phyloP scores from a whole-genome alignment of 2,888 invertebrate genomes.

The Entomobrya proxima region DNA sequence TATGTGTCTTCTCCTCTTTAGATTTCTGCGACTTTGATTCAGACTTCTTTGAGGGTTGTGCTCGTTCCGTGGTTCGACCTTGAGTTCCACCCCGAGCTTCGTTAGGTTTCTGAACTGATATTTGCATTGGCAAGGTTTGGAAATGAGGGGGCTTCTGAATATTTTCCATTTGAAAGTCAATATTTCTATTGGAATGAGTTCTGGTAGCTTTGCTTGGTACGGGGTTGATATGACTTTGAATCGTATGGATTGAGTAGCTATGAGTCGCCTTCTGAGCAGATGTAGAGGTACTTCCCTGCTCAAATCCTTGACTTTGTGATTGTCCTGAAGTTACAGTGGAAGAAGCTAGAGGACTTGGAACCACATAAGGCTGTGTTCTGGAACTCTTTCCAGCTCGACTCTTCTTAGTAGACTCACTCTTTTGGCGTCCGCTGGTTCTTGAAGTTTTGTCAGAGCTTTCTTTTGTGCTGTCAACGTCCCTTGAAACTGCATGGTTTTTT shows the following conservation, averaged over 20 bases:
- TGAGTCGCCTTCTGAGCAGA: neutral
- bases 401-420: slow-evolving; percentile 8
- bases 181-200: neutral
- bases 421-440: slow-evolving; percentile 30
- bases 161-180: neutral
- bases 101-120: neutral
- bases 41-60: neutral
- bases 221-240: neutral
- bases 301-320: neutral
- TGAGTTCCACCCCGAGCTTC: neutral
- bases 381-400: slow-evolving; percentile 49
- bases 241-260: slow-evolving; percentile 1
- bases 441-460: slow-evolving; percentile 19
- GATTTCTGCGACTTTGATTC: slow-evolving; percentile 19
- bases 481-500: neutral
- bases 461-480: neutral
- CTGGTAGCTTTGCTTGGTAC: neutral
- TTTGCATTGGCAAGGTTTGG: neutral
- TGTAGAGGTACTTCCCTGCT: neutral
- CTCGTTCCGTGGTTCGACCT: neutral
- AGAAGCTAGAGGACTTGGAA: neutral
- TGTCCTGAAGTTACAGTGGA: neutral
- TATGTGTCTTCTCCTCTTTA: neutral
- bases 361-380: slow-evolving; percentile 44
- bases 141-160: neutral